Base-by-base conservation (phyloP, 2,113 vertebrate species). In the Syngnathus scovelli region DNA sequence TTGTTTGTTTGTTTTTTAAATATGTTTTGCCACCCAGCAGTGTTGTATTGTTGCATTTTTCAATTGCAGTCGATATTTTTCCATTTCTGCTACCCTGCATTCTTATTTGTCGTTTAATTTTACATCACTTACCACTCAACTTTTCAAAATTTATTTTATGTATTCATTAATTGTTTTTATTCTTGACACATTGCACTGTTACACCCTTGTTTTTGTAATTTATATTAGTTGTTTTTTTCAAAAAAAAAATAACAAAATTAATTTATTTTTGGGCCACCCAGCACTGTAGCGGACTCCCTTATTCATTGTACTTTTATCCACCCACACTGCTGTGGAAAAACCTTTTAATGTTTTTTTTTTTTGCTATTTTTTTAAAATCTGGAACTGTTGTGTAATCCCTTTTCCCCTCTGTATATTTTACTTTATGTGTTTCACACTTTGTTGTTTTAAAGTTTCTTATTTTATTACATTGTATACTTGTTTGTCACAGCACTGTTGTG, bases 401-500 rank as follows among this genome's bases (percentile, higher is more conserved):
- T 11, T 56, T 33, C 27, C 27, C 27, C 27, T 33, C 27, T 33
- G 27, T 33, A 33, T 33, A 33, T 33, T 33, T 33, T 10, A 43
- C 12, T 33, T 27, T 58, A 3, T 55, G 21, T 9, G 19, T 38
- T 9, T 38, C 16, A 3, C 58, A 13, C 44, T 12, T 21, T 2
- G 12, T 7, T 16, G 6, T 36, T 58, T 13, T 36, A 18, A 16
- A 16, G 27, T 58, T 21, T 10, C 38, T 41, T 61, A 19, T 41
- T 41, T 62, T 44, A 41, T 43, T 43, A 5, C 7, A 10, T 23
- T 61, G 41, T 19, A 89, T 86, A 82, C 87, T 90, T 86, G 83
- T 87, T 81, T 33, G 27, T 73, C 91, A 80, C 70, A 82, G 79
- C 86, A 89, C 85, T 84, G 79, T 87, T 83, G 83, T 88, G 44